Evolutionary conservation across 2,888 invertebrate genomes (phyloP).

Genomic region (Xanthorhoe designata): DNA sequence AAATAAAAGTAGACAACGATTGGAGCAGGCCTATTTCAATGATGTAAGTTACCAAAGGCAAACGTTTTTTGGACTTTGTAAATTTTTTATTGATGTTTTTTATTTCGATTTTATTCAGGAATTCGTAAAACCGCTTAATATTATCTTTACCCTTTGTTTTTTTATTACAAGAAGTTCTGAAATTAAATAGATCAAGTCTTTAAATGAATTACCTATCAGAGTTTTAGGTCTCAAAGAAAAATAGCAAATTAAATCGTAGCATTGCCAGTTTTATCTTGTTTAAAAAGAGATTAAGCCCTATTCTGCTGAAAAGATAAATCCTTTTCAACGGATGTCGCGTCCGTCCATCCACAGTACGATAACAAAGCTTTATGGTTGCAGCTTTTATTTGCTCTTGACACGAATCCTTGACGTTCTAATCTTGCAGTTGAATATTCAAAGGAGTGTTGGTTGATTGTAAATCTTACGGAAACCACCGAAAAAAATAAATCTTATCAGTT

Average conservation of each 20-base stretch:
- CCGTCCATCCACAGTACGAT: constrained; percentile 62
- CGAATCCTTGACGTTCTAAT: constrained; percentile 63
- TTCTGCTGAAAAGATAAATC: constrained; percentile 60
- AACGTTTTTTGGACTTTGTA: neutral
- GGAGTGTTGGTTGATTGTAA: constrained; percentile 41
- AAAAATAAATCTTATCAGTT: constrained; percentile 35
- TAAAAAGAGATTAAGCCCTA: constrained; percentile 20
- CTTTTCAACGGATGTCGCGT: constrained; percentile 52
- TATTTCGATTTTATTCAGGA: neutral
- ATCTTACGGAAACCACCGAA: constrained; percentile 36
- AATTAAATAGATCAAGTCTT: no score
- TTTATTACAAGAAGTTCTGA: neutral
- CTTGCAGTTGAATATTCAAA: constrained; percentile 62
- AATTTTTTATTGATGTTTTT: neutral
- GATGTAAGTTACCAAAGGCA: constrained; percentile 67
- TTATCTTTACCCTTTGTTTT: neutral
- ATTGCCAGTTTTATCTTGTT: neutral
- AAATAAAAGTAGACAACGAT: constrained; percentile 71
- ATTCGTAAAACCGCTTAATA: no score
- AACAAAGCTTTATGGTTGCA: constrained; percentile 67
- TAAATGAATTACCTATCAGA: no score
- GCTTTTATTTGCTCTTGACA: constrained; percentile 77
- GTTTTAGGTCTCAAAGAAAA: no score
- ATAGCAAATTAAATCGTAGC: neutral
- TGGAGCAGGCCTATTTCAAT: constrained; percentile 79